A percentile compares a stretch with the other conserved stretches of the same genome.
phyloP scores from a whole-genome alignment of 2,113 vertebrate genomes.

The Acanthochromis polyacanthus region DNA sequence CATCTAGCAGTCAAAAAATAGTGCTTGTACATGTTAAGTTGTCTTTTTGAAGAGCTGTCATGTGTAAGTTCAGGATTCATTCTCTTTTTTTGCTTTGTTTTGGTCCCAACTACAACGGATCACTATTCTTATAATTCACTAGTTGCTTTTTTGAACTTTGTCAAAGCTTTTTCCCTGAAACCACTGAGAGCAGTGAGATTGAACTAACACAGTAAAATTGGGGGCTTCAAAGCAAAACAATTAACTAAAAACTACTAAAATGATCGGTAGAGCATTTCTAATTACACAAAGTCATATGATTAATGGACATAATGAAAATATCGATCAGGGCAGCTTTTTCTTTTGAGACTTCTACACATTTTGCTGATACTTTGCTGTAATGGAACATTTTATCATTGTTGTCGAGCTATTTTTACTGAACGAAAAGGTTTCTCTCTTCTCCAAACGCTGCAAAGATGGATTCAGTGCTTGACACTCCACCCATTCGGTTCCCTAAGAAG shows the following conservation, averaged over 20 bases:
- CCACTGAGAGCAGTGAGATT: no score
- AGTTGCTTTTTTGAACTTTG: no score
- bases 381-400: background rate
- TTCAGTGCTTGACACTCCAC: slow-evolving; percentile 32
- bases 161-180: no score
- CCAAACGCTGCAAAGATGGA: slow-evolving; percentile 6
- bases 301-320: slow-evolving; percentile 3
- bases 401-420: background rate
- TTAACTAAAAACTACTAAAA: slow-evolving; percentile 1
- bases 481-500: slow-evolving; percentile 28
- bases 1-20: no score
- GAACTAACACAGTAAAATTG: background rate
- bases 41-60: no score
- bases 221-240: background rate
- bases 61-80: no score
- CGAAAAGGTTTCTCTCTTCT: background rate
- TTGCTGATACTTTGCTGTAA: background rate
- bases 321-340: background rate
- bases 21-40: no score
- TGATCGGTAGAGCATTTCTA: background rate
- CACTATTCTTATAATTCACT: no score
- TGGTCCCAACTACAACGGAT: background rate
- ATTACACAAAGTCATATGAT: background rate
- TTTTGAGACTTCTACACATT: no score
- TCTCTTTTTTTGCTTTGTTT: background rate